Conservation (phyloP, 2,113 vertebrate genomes). For the Thamnaconus septentrionalis region DNA sequence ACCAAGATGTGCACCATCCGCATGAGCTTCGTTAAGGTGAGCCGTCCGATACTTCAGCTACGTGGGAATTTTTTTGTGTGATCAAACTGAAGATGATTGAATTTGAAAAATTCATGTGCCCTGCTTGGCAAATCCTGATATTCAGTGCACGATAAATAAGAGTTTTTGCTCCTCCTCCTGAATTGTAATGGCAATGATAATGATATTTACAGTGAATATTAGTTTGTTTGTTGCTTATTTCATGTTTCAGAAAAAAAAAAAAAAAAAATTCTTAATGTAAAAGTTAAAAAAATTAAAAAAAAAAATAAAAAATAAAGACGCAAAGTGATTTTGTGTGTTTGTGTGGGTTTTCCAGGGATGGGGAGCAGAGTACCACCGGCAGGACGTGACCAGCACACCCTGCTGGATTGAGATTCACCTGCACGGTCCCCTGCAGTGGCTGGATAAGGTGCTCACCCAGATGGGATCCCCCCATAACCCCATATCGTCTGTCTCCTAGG, state of each 20-base stretch:
- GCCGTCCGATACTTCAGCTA: background rate
- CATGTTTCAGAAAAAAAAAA: too few relatives aligned
- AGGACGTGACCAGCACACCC: constrained; percentile 98
- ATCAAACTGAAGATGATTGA: too few relatives aligned
- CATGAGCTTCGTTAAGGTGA: constrained; percentile 99
- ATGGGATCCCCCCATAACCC: constrained; percentile 99
- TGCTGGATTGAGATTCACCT: constrained; percentile 99
- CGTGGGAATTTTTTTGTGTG: too few relatives aligned
- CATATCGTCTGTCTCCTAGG: constrained; percentile 96
- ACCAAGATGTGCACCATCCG: constrained; percentile 99
- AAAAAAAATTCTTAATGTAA: too few relatives aligned
- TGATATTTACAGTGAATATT: too few relatives aligned
- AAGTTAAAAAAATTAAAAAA: too few relatives aligned
- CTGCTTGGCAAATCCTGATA: too few relatives aligned
- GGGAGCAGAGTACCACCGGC: constrained; percentile 98
- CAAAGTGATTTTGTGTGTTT: background rate
- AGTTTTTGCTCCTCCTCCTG: too few relatives aligned
- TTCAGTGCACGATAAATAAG: too few relatives aligned
- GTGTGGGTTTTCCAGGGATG: constrained; percentile 84
- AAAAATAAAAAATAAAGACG: background rate
- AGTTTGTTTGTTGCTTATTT: too few relatives aligned
- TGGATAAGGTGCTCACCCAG: constrained; percentile 99
- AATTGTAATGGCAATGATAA: too few relatives aligned
- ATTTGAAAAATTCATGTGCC: too few relatives aligned
- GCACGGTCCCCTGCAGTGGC: constrained; percentile 96